Evolutionary conservation across 92 coral and sea anemone genomes (phyloP).

Genomic region (Palythoa grandis): DNA sequence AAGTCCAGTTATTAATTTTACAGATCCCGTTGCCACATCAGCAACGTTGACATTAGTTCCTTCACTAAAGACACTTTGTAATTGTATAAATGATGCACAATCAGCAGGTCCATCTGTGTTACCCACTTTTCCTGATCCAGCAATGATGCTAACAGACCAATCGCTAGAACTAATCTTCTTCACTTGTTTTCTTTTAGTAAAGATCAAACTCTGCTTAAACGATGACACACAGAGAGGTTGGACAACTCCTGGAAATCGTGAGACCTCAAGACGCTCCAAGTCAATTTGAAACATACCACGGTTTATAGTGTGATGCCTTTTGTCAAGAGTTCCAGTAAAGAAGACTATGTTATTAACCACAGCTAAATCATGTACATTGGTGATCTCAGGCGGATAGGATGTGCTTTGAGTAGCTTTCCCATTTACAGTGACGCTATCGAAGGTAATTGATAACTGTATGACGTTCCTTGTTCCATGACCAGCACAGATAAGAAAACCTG

Average conservation of each 20-base stretch:
- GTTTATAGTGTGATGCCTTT: not conserved
- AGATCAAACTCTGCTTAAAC: conserved; percentile 12
- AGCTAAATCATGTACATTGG: conserved; percentile 19
- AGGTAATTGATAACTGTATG: conserved; percentile 28
- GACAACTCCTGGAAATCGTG: conserved; percentile 28
- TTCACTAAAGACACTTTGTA: no score
- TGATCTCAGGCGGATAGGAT: conserved; percentile 38
- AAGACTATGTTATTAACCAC: conserved; percentile 7
- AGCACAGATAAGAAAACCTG: conserved; percentile 44
- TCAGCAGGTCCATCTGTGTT: no score
- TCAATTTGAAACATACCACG: conserved; percentile 10
- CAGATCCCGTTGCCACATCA: no score
- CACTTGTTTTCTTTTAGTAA: no score
- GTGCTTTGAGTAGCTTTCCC: conserved; percentile 37
- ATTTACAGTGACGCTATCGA: conserved; percentile 49
- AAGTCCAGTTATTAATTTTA: no score
- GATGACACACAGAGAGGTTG: conserved; percentile 26
- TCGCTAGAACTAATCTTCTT: no score
- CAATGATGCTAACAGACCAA: no score
- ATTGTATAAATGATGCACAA: no score
- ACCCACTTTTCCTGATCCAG: no score
- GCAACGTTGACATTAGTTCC: no score
- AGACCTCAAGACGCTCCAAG: conserved; percentile 18
- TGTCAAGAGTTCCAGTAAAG: conserved; percentile 18
- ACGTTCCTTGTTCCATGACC: conserved; percentile 36